Evolutionary conservation across 2,113 vertebrate species (phyloP).

Genomic region (Oryzias curvinotus): DNA sequence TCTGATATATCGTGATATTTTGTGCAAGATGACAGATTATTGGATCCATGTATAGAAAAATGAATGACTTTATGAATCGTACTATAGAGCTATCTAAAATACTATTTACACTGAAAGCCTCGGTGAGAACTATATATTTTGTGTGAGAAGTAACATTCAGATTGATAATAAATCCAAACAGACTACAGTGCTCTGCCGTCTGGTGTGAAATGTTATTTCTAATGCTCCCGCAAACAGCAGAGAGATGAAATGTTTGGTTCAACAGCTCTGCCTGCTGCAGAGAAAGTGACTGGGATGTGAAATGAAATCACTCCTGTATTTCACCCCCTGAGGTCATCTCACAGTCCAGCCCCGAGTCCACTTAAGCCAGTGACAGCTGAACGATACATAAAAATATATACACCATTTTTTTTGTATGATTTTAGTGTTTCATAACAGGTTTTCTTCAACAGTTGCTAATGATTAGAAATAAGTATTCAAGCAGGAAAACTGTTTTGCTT

Average conservation of each 20-base stretch:
- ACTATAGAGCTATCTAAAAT: conserved; percentile 55
- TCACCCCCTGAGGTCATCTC: conserved; percentile 25
- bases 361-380: neutral
- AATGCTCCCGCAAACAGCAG: conserved; percentile 5
- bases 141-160: conserved; percentile 69
- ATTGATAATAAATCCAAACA: conserved; percentile 71
- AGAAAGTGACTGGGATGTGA: conserved; percentile 39
- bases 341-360: neutral
- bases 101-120: conserved; percentile 54
- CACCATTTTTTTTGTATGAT: no score
- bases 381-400: neutral
- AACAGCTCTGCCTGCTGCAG: conserved; percentile 36
- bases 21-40: conserved; percentile 63
- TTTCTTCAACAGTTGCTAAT: no score
- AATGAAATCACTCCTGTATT: conserved; percentile 52
- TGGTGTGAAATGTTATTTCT: conserved; percentile 36
- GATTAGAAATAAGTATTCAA: no score
- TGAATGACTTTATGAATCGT: conserved; percentile 55
- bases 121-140: conserved; percentile 75
- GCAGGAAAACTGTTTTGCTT: no score
- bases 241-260: conserved; percentile 58
- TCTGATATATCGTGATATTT: conserved; percentile 67
- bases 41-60: conserved; percentile 55
- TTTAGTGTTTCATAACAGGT: no score
- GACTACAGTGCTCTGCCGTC: conserved; percentile 36